phyloP scores from a whole-genome alignment of 2,113 vertebrate species.

The Poecilia latipinna region DNA sequence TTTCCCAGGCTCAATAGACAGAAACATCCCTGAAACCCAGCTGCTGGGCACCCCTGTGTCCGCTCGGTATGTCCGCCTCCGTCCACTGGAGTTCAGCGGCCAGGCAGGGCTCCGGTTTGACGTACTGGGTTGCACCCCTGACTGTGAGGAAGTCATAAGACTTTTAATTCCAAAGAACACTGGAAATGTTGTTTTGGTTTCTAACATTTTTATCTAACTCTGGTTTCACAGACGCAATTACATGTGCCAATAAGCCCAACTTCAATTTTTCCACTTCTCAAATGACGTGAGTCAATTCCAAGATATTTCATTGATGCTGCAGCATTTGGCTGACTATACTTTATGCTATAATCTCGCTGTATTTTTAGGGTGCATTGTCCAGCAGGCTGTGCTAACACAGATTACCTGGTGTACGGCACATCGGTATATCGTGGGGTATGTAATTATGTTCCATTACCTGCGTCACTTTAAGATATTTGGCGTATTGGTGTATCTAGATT shows the following conservation, averaged over 20 bases:
- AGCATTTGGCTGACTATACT: background rate
- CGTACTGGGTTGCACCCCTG: conserved; percentile 77
- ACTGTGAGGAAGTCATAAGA: conserved; percentile 67
- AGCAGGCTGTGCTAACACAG: conserved; percentile 64
- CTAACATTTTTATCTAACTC: background rate
- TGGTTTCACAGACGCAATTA: conserved; percentile 74
- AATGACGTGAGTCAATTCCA: conserved; percentile 67
- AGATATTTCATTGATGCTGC: background rate
- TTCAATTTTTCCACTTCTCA: conserved; percentile 64
- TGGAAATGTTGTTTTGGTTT: background rate
- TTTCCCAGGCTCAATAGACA: conserved; percentile 73
- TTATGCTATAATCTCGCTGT: background rate
- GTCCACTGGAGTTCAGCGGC: conserved; percentile 64
- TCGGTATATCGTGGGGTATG: conserved; percentile 76
- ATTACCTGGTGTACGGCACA: conserved; percentile 73
- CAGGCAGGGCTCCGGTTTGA: conserved; percentile 79
- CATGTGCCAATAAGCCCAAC: conserved; percentile 65
- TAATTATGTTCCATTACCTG: background rate
- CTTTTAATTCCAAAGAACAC: background rate
- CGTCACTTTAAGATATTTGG: background rate
- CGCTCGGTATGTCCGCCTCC: conserved; percentile 70
- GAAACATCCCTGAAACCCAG: conserved; percentile 67
- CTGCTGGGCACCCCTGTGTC: conserved; percentile 78
- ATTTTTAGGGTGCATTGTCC: conserved; percentile 79
- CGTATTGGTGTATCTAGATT: background rate